Evolutionary conservation across 1,140 invertebrate species (phyloP), one percentile per base, ranked within the genome.

Genomic region (Heliothis subflexa): DNA sequence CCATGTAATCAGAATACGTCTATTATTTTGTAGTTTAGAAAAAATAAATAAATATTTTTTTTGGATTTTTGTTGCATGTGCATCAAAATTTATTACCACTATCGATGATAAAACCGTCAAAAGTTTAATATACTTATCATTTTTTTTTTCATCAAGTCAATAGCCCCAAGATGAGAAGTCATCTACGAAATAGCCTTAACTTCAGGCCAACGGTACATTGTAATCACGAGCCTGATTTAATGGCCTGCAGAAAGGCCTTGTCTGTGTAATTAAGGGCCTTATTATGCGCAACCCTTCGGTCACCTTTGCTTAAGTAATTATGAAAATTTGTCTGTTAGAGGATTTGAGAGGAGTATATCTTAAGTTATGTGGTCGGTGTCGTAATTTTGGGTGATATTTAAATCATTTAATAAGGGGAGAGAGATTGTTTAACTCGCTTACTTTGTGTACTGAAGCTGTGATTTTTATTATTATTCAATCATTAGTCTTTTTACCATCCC

Each of bases 121-220:
- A n/a, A n/a, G n/a, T n/a, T n/a, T n/a, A n/a, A n/a, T n/a, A n/a
- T n/a, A n/a, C n/a, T n/a, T n/a, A n/a, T n/a, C n/a, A n/a, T n/a
- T n/a, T n/a, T n/a, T 62, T 55, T 62, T 68, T 68, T 68, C 64
- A 68, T 68, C 64, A 68, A 49, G 9, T 12, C 62, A 66, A 45
- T 49, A 45, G 40, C 62, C 18, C 11, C 47, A n/a, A 50, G 47
- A 68, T 52, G 18, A 47, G 64, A 50, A 50, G 64, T 28, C 64
- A 68, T 68, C 47, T 50, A 13, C 47, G 13, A n/a, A 68, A 68
- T 28, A 68, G 64, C 47, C 16, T 25, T 52, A 49, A 52, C 47
- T 28, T 68, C 50, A 7, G 18, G 18, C 47, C 18, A 21, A 12
- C 11, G 13, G 16, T 68, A 52, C 50, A 25, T 25, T 50, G 47